phyloP scores from a whole-genome alignment of 1,140 invertebrate genomes.

The Phenacoccus solenopsis region DNA sequence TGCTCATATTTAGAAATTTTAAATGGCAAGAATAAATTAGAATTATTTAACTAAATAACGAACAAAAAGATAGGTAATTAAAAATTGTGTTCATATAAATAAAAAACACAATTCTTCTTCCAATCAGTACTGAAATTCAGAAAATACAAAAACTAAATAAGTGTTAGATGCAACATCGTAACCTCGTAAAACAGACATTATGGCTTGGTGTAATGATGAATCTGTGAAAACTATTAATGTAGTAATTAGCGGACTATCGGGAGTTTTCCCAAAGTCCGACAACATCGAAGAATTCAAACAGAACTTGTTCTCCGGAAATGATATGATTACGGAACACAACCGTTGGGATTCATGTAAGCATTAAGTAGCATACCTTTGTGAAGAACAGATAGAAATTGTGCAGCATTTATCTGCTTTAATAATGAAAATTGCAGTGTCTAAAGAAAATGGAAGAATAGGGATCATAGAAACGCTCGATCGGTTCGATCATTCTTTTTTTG shows the following conservation, averaged over 20 bases:
- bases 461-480: conserved; percentile 22
- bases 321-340: conserved; percentile 42
- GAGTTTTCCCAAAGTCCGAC: conserved; percentile 45
- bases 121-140: too few species aligned
- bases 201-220: too few species aligned
- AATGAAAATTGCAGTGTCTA: conserved; percentile 16
- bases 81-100: too few species aligned
- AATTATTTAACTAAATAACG: too few species aligned
- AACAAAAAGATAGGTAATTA: too few species aligned
- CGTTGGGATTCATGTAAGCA: conserved; percentile 21
- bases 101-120: too few species aligned
- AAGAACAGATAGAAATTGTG: background rate
- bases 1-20: too few species aligned
- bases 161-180: too few species aligned
- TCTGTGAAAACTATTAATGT: conserved; percentile 30
- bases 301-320: conserved; percentile 40
- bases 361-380: background rate
- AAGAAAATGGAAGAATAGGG: conserved; percentile 19
- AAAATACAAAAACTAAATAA: too few species aligned
- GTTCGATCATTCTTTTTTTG: conserved; percentile 24
- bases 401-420: background rate
- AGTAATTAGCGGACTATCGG: conserved; percentile 46
- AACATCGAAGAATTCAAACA: conserved; percentile 45
- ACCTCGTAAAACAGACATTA: too few species aligned
- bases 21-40: too few species aligned